Percentiles rank a stretch among this genome's conserved stretches.
Evolutionary conservation across 2,113 vertebrate species (phyloP).

Genomic region (Recurvirostra avosetta): DNA sequence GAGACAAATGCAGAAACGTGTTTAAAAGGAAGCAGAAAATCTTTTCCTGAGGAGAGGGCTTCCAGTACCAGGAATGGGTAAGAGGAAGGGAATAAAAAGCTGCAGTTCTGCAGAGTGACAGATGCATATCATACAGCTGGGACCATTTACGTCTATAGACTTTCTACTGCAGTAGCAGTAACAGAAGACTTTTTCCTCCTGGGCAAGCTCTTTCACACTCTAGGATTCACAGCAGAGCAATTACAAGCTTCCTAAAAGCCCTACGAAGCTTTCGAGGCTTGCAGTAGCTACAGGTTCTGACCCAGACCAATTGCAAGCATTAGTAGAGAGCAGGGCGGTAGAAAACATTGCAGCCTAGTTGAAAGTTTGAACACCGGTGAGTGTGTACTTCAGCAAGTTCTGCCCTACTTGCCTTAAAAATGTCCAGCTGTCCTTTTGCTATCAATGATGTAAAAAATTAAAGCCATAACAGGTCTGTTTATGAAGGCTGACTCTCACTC

Average conservation of each 20-base stretch:
- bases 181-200: neutral
- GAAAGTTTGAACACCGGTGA: neutral
- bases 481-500: neutral
- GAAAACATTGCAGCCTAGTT: neutral
- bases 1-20: neutral
- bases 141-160: neutral
- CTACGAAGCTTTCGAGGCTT: neutral
- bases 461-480: neutral
- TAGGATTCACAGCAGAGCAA: neutral
- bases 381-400: neutral
- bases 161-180: neutral
- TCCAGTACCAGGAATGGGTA: neutral
- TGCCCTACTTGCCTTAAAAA: neutral
- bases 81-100: neutral
- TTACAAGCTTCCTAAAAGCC: neutral
- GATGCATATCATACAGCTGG: neutral
- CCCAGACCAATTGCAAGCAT: neutral
- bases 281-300: neutral
- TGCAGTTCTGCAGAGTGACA: neutral
- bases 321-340: neutral
- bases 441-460: neutral
- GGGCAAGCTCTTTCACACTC: neutral
- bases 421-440: neutral
- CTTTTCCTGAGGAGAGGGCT: neutral
- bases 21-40: neutral